Percentiles rank a stretch among this genome's conserved stretches.
phyloP scores from a whole-genome alignment of 2,888 invertebrate species.

The Apoderus coryli region DNA sequence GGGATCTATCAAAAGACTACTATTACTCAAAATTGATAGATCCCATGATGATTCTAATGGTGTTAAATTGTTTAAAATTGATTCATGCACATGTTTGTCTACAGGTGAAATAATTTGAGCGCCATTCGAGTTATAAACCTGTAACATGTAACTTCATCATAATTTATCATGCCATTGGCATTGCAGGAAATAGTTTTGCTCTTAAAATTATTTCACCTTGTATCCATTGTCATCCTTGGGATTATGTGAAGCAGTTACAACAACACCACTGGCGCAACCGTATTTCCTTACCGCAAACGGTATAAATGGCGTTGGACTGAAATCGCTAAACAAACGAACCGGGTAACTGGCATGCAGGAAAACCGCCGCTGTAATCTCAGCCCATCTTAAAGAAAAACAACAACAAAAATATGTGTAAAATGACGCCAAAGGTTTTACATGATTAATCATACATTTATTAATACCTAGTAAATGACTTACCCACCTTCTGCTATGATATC shows the following conservation, averaged over 20 bases:
- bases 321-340: conserved; percentile 66
- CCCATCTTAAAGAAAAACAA: conserved; percentile 52
- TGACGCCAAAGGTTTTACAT: no score
- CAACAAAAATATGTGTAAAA: background rate
- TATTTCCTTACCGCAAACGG: conserved; percentile 68
- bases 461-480: conserved; percentile 2
- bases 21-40: conserved; percentile 38
- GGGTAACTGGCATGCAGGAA: conserved; percentile 50
- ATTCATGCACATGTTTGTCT: conserved; percentile 71
- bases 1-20: conserved; percentile 49
- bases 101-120: conserved; percentile 90
- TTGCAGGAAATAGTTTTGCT: conserved; percentile 2
- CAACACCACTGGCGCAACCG: conserved; percentile 76
- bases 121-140: conserved; percentile 88
- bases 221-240: conserved; percentile 94
- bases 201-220: conserved; percentile 38
- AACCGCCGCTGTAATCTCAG: conserved; percentile 72
- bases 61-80: conserved; percentile 60
- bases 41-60: conserved; percentile 74
- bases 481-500: conserved; percentile 80
- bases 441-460: background rate
- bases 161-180: background rate
- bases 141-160: conserved; percentile 7
- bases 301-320: conserved; percentile 87
- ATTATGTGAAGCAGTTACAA: conserved; percentile 99